Conservation (phyloP, 2,113 vertebrate genomes). For the Gnathonemus longibarbis region DNA sequence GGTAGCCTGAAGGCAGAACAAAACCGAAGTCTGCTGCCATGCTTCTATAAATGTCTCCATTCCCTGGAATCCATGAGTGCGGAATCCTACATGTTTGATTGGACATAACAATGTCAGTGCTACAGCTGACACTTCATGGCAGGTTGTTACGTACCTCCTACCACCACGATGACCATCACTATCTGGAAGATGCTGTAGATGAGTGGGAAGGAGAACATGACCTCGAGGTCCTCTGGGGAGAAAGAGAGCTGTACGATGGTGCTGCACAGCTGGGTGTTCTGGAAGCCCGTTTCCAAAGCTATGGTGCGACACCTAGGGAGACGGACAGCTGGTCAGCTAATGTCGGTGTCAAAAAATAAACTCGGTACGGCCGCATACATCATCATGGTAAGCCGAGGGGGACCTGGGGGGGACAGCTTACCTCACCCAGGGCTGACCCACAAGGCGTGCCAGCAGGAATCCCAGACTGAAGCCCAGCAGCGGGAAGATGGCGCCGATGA, state of each 20-base stretch:
- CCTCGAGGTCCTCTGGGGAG: slow-evolving; percentile 63
- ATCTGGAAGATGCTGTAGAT: slow-evolving; percentile 95
- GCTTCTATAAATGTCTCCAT: neutral
- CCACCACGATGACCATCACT: slow-evolving; percentile 43
- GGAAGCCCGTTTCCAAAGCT: slow-evolving; percentile 86
- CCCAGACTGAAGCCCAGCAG: slow-evolving; percentile 75
- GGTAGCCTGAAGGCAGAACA: slow-evolving; percentile 60
- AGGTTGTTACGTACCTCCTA: slow-evolving; percentile 64
- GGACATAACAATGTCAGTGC: neutral
- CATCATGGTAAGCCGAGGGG: neutral
- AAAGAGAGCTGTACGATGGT: slow-evolving; percentile 92
- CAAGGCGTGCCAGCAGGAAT: slow-evolving; percentile 72
- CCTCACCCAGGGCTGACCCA: slow-evolving; percentile 84
- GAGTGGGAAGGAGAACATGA: slow-evolving; percentile 88
- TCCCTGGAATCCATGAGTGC: neutral
- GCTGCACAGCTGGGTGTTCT: slow-evolving; percentile 88
- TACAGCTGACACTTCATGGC: neutral
- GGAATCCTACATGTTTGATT: neutral
- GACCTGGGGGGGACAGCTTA: slow-evolving; percentile 38
- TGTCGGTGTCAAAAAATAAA: neutral
- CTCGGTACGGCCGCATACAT: neutral
- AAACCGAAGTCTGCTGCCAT: neutral
- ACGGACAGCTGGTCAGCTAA: neutral
- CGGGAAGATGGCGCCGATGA: slow-evolving; percentile 84
- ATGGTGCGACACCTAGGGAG: slow-evolving; percentile 81